Percentiles rank a stretch among this genome's conserved stretches.
phyloP scores from a whole-genome alignment of 2,888 invertebrate species.

The Dasypogon diadema region DNA sequence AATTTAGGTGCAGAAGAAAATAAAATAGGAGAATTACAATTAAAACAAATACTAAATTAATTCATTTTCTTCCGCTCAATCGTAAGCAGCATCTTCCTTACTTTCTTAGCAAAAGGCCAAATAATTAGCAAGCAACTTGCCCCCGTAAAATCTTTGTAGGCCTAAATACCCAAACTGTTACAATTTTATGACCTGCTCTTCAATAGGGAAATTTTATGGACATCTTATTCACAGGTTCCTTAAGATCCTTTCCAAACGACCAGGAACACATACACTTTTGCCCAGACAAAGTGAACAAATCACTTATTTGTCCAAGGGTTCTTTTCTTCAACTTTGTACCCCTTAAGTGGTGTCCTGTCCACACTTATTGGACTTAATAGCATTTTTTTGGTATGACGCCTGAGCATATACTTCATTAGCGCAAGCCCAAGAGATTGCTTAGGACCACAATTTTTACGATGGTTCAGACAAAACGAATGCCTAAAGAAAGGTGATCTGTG shows the following conservation, averaged over 20 bases:
- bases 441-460: constrained; percentile 16
- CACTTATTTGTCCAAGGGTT: background rate
- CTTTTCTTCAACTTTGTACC: constrained; percentile 15
- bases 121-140: too few relatives aligned
- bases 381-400: constrained; percentile 12
- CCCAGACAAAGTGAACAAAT: background rate
- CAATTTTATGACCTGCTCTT: too few relatives aligned
- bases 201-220: background rate
- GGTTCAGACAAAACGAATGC: background rate
- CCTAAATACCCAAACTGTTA: too few relatives aligned
- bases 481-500: constrained; percentile 27
- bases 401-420: constrained; percentile 18
- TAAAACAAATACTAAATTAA: background rate
- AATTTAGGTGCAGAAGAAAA: too few relatives aligned
- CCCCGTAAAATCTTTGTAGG: too few relatives aligned
- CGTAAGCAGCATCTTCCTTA: background rate
- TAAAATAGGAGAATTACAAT: background rate
- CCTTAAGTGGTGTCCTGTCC: constrained; percentile 23
- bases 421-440: background rate
- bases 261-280: background rate
- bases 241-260: background rate
- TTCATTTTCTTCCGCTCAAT: background rate
- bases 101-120: background rate
- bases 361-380: constrained; percentile 37
- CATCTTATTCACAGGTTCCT: constrained; percentile 1